Evolutionary conservation across 2,113 vertebrate species (phyloP).

Genomic region (Pelodiscus sinensis): DNA sequence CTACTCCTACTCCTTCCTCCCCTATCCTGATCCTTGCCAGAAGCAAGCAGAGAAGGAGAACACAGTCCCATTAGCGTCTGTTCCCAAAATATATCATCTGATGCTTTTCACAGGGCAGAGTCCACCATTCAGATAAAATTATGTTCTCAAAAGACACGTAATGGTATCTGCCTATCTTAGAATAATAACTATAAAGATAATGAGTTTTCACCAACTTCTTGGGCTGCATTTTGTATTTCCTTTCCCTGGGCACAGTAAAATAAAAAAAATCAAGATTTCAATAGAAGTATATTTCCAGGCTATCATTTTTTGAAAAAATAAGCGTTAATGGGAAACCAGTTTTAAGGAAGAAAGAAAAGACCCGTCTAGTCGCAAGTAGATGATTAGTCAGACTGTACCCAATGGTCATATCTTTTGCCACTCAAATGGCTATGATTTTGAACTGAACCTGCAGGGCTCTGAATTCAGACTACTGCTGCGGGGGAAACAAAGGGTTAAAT

Average conservation of each 20-base stretch:
- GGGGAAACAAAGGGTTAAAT: slow-evolving; percentile 77
- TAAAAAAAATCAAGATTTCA: neutral
- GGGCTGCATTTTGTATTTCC: neutral
- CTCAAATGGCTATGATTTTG: neutral
- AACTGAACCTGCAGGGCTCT: slow-evolving; percentile 6
- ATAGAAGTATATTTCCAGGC: neutral
- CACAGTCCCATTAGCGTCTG: neutral
- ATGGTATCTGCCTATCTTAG: neutral
- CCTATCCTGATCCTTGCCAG: neutral
- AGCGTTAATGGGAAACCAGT: neutral
- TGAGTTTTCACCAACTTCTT: slow-evolving; percentile 25
- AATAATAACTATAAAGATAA: neutral
- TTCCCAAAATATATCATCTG: rapidly evolving
- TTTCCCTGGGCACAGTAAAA: neutral
- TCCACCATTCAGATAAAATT: neutral
- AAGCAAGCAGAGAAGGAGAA: neutral
- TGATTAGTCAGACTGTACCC: neutral
- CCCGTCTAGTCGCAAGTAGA: neutral
- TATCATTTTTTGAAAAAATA: neutral
- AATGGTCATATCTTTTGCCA: slow-evolving; percentile 22
- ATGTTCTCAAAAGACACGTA: neutral
- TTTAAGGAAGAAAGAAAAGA: rapidly evolving
- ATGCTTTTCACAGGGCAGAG: neutral
- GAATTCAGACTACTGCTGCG: neutral
- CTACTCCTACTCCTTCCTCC: neutral